Evolutionary conservation across 2,797 vertebrate genomes (phyloP), one percentile per base, ranked within the genome.

Genomic region (Artibeus lituratus): DNA sequence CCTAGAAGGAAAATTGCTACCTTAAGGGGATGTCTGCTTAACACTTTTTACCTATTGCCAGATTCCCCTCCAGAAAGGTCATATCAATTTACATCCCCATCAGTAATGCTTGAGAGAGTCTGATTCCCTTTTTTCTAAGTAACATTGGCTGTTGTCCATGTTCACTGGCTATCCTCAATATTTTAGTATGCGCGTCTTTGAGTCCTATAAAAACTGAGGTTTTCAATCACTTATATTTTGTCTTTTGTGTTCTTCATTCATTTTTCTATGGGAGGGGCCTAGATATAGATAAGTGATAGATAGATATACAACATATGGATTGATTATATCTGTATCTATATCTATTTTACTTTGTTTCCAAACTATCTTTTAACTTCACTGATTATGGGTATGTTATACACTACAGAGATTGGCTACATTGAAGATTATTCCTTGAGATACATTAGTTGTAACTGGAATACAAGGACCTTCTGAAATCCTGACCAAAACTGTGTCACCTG

Each of bases 41-140:
- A 44, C 47, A 24, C 19, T 74, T 85, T 85, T 78, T 51, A 29
- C 55, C 67, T 94, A 15, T 72, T 87, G 84, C 59, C 81, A 39
- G 51, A 78, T 74, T 88, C 29, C 65, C 26, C 49, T 95, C 69
- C 83, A 67, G 51, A 94, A 97, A 96, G 32, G 15, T 92, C 74
- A 72, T 32, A 22, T 29, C 32, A 55, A 32, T 72, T 95, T 92
- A 57, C 2, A 74, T 94, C 26, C 51, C 22, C 83, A 76, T 72
- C 77, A 57, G 0, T 44, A 67, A 51, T 77, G 29, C 65, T 44
- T 22, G 82, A 85, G 29, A 26, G 24, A 65, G 11, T 12, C 53
- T n/a, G 2, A 29, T 85, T 42, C 51, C 69, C 65, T 47, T 37
- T 35, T 62, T 94, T 80, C 93, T 83, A 53, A 93, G 55, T 32